Percentiles rank a stretch among this genome's conserved stretches.
Conservation (phyloP, 2,113 vertebrate genomes). For the Halichoerus grypus region DNA sequence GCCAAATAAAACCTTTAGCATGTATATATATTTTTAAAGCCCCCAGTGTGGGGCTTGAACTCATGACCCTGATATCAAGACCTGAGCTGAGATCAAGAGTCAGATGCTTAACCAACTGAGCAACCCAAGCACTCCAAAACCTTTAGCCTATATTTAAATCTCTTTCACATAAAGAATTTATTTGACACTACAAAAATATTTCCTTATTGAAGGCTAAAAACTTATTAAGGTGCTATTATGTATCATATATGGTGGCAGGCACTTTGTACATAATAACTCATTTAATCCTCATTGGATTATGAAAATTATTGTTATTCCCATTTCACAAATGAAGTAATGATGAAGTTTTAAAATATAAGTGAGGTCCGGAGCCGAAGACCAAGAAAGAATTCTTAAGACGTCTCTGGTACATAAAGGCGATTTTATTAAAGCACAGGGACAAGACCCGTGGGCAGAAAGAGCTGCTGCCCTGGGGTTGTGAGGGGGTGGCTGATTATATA, state of each 20-base stretch:
- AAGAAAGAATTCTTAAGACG: too few relatives aligned
- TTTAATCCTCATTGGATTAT: not conserved
- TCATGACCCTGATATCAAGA: not conserved
- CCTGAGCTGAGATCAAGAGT: not conserved
- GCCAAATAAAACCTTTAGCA: not conserved
- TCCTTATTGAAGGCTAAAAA: not conserved
- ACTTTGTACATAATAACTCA: not conserved
- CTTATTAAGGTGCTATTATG: not conserved
- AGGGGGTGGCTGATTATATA: too few relatives aligned
- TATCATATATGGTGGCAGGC: not conserved
- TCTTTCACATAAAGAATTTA: not conserved
- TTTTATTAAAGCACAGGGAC: too few relatives aligned
- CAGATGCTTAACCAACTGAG: not conserved
- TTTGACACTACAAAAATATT: not conserved
- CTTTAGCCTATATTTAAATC: not conserved
- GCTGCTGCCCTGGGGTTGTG: too few relatives aligned
- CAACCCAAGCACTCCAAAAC: not conserved
- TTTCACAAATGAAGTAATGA: not conserved
- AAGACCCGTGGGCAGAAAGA: too few relatives aligned
- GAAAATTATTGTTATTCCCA: not conserved
- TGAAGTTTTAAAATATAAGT: too few relatives aligned
- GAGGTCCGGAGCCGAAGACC: too few relatives aligned
- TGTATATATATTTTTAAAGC: not conserved
- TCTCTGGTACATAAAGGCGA: too few relatives aligned
- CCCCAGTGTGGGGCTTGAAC: too few relatives aligned